Percentiles rank a stretch among this genome's conserved stretches.
Evolutionary conservation across 1,140 invertebrate species (phyloP).

Genomic region (Archivesica marissinica): DNA sequence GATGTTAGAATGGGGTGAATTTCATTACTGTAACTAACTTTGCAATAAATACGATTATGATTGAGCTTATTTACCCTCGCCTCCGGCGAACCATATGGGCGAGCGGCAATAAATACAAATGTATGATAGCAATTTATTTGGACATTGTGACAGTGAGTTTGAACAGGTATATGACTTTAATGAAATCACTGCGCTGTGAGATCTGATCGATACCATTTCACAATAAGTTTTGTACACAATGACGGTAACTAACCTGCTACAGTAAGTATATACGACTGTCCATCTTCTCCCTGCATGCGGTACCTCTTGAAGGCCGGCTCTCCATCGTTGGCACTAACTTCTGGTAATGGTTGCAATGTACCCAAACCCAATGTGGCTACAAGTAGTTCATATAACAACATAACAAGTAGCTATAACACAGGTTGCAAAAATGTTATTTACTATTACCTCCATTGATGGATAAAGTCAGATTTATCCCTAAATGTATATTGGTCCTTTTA

Average conservation of each 20-base stretch:
- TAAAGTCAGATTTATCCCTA: too few species aligned
- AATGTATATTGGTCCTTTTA: too few species aligned
- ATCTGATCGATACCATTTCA: background rate
- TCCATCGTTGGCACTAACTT: conserved; percentile 44
- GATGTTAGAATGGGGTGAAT: too few species aligned
- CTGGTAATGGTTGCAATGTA: conserved; percentile 55
- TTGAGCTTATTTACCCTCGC: too few species aligned
- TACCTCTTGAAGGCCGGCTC: conserved; percentile 76
- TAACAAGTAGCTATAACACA: background rate
- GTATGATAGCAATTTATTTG: background rate
- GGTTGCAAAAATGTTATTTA: background rate
- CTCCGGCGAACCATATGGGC: too few species aligned
- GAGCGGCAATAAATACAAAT: background rate
- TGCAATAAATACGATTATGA: too few species aligned
- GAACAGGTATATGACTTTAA: too few species aligned
- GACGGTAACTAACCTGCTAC: conserved; percentile 65
- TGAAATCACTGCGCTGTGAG: background rate
- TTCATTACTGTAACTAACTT: too few species aligned
- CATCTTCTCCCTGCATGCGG: conserved; percentile 78
- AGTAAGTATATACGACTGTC: conserved; percentile 78
- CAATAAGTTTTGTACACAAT: background rate
- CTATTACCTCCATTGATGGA: too few species aligned
- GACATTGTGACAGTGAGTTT: too few species aligned
- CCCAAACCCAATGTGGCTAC: conserved; percentile 35
- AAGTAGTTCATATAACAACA: conserved; percentile 4